Evolutionary conservation across 2,797 vertebrate species (phyloP).

Genomic region (Orestias chungarensis): DNA sequence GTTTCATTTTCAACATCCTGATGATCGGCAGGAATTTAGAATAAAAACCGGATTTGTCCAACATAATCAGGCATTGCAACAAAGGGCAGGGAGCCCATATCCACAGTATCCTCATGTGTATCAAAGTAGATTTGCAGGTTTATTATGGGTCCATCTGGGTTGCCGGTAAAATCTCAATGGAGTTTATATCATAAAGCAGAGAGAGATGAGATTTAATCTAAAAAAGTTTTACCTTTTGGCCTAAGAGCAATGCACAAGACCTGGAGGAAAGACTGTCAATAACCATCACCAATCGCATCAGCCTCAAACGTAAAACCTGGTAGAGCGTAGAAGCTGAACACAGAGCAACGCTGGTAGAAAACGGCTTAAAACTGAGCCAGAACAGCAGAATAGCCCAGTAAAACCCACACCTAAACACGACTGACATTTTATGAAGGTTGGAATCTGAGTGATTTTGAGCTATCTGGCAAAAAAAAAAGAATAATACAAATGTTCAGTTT

Average conservation of each 20-base stretch:
- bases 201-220: not conserved
- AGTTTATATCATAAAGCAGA: no score
- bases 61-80: constrained; percentile 42
- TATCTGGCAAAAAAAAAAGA: no score
- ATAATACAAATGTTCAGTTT: no score
- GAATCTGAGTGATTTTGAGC: no score
- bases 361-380: no score
- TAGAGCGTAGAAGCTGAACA: no score
- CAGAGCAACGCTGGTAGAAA: no score
- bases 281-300: no score
- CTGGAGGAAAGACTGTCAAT: not conserved
- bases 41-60: constrained; percentile 36
- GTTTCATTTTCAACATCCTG: not conserved
- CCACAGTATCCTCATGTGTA: constrained; percentile 34
- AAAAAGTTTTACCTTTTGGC: not conserved
- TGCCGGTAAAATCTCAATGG: no score
- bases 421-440: no score
- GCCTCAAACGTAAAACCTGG: not conserved
- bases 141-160: constrained; percentile 17
- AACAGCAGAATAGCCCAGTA: no score
- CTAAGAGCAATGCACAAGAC: not conserved
- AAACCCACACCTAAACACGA: no score
- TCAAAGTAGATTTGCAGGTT: constrained; percentile 36
- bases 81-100: constrained; percentile 32
- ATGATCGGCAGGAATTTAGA: constrained; percentile 43